A percentile compares a stretch with the other conserved stretches of the same genome.
Evolutionary conservation across 2,888 invertebrate genomes (phyloP).

Genomic region (Harpalus rufipes): DNA sequence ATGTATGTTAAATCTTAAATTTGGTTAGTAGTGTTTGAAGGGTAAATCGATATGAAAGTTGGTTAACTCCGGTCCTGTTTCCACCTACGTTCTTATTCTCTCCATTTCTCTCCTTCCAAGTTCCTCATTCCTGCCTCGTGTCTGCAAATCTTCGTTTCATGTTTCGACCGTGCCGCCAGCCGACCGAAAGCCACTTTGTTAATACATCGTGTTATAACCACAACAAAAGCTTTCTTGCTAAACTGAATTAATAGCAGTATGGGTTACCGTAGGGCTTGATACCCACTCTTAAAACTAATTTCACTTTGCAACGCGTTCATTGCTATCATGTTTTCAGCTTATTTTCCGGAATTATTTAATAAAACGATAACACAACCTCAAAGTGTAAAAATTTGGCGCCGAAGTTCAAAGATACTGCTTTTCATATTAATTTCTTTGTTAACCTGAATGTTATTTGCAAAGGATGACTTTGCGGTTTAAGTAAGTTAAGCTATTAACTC

Average conservation of each 20-base stretch:
- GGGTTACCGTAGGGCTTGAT: background rate
- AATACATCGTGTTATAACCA: conserved; percentile 38
- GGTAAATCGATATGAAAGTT: background rate
- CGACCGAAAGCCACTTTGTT: conserved; percentile 38
- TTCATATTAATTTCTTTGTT: too few species aligned
- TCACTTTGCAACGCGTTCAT: conserved; percentile 8
- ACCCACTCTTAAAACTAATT: conserved; percentile 17
- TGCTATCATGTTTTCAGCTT: background rate
- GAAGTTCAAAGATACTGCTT: background rate
- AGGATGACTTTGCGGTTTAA: too few species aligned
- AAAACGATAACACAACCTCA: background rate
- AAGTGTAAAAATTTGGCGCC: background rate
- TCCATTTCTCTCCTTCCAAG: conserved; percentile 29
- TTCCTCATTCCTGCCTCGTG: conserved; percentile 31
- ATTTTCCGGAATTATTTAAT: background rate
- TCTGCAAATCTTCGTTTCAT: conserved; percentile 45
- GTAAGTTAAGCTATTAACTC: too few species aligned
- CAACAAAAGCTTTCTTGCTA: conserved; percentile 38
- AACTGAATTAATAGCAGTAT: conserved; percentile 30
- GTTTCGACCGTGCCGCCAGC: conserved; percentile 34
- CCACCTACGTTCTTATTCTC: conserved; percentile 18
- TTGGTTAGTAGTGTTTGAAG: background rate
- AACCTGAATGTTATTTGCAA: background rate
- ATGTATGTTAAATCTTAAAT: background rate
- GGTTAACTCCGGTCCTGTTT: background rate